These are phyloP conservation scores for Saccostrea glomerata DNA, from an alignment of 1,140 invertebrate species.

Conservation along the genomic window DNA sequence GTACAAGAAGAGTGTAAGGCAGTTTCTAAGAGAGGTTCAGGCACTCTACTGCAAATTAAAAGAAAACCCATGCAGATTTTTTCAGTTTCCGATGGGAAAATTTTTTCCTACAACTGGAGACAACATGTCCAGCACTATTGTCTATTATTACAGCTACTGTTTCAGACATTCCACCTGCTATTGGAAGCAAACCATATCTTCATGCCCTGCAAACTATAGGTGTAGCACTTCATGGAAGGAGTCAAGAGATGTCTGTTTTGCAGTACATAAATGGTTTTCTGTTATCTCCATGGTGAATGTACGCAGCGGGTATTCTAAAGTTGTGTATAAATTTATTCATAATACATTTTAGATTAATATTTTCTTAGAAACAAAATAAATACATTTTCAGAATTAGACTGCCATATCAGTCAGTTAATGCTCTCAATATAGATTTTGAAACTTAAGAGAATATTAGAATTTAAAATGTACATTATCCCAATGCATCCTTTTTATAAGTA, in stretches of 20 bases:
- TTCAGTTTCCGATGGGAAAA: too few relatives aligned
- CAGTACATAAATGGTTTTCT: constrained; percentile 34
- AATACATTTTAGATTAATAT: neutral
- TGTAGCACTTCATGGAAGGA: constrained; percentile 29
- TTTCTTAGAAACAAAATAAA: neutral
- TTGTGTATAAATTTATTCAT: neutral
- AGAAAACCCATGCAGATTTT: too few relatives aligned
- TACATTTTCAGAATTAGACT: neutral
- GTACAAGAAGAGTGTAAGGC: too few relatives aligned
- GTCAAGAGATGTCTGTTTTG: constrained; percentile 33
- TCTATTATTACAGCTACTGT: too few relatives aligned
- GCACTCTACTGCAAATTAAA: too few relatives aligned
- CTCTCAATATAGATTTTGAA: neutral
- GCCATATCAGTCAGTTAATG: neutral
- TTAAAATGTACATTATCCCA: neutral
- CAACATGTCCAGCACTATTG: too few relatives aligned
- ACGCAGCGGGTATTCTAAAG: neutral
- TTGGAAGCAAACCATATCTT: too few relatives aligned
- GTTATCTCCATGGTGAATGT: constrained; percentile 12
- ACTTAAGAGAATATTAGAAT: neutral
- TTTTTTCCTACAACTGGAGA: too few relatives aligned
- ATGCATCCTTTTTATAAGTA: neutral
- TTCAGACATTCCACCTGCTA: too few relatives aligned
- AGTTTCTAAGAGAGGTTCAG: too few relatives aligned
- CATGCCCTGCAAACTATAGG: too few relatives aligned